Base-by-base conservation (phyloP, 2,113 vertebrate genomes). In the Nyctibius bracteatus region DNA sequence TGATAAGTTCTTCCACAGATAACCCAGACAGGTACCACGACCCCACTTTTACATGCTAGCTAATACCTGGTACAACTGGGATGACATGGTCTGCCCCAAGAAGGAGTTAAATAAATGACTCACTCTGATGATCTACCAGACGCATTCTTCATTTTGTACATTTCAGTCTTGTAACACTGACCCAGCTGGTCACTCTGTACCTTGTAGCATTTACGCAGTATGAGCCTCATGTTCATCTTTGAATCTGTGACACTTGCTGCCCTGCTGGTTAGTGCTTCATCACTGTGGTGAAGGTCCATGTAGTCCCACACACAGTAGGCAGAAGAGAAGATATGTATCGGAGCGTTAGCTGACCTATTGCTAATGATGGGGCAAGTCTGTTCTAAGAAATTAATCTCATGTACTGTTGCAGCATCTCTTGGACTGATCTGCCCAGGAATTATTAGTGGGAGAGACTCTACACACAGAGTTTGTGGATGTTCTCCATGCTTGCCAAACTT, bases 311-410 rank as follows among this genome's bases (percentile, higher is more conserved):
- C 58, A 51, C 6, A 39, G 14, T 2, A 58, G 28, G n/a, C 18
- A 70, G 68, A 70, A 83, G 14, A n/a, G 22, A 85, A 41, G 31
- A 24, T 19, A 49, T 0, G 0, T 33, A 6, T 47, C 2, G 4
- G n/a, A 77, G 27, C 5, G 7, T 62, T 58, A 49, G 16, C 28
- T 39, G 35, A 47, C 22, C 81, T 73, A 57, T 2, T 86, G 15
- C 8, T 46, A 47, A 21, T 17, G 83, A 57, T 51, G 33, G 14
- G 12, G 12, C 16, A 88, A 62, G 12, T 39, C 16, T 59, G 10
- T 51, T 86, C 63, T 59, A 52, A 77, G n/a, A 85, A 74, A 75
- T 4, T n/a, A 12, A 67, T 83, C 18, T 61, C 31, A 47, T 35
- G 7, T 20, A 6, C 19, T 80, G 31, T 41, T 4, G 1, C n/a